Evolutionary conservation across 2,797 vertebrate genomes (phyloP).

Genomic region (Gobionotothen gibberifrons): DNA sequence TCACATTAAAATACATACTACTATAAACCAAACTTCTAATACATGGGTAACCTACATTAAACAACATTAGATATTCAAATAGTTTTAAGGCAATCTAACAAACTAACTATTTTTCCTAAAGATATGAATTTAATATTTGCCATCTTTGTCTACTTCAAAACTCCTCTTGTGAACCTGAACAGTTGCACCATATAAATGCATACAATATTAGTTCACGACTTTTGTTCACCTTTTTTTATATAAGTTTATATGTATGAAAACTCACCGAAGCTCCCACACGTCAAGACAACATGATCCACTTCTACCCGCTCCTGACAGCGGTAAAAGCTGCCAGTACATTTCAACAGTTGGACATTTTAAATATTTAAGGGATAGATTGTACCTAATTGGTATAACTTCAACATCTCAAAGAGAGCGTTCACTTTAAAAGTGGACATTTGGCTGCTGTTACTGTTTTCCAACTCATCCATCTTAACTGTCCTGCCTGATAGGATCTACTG

Average conservation of each 20-base stretch:
- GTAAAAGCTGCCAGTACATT: slow-evolving; percentile 43
- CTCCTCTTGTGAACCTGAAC: neutral
- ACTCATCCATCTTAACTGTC: slow-evolving; percentile 55
- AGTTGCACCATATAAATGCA: neutral
- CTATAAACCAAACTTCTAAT: too few relatives aligned
- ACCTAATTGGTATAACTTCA: slow-evolving; percentile 63
- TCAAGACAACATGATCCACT: slow-evolving; percentile 44
- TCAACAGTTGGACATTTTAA: slow-evolving; percentile 73
- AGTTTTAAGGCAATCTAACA: neutral
- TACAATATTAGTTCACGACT: neutral
- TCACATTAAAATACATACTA: neutral
- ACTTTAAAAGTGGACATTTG: slow-evolving; percentile 61
- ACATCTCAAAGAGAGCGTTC: slow-evolving; percentile 43
- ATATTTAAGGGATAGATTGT: slow-evolving; percentile 71
- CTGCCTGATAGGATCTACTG: slow-evolving; percentile 60
- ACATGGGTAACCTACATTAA: neutral
- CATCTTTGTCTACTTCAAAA: neutral
- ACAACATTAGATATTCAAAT: neutral
- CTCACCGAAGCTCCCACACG: slow-evolving; percentile 15
- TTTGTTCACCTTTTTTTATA: neutral
- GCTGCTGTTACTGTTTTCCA: slow-evolving; percentile 55
- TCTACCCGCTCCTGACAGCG: slow-evolving; percentile 19
- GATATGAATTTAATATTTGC: neutral
- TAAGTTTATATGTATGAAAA: neutral
- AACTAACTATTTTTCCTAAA: neutral